Percentiles rank a stretch among this genome's conserved stretches.
These are phyloP conservation scores for Rhizomys pruinosus DNA, from an alignment of 2,113 vertebrate species.

Conservation along the genomic window DNA sequence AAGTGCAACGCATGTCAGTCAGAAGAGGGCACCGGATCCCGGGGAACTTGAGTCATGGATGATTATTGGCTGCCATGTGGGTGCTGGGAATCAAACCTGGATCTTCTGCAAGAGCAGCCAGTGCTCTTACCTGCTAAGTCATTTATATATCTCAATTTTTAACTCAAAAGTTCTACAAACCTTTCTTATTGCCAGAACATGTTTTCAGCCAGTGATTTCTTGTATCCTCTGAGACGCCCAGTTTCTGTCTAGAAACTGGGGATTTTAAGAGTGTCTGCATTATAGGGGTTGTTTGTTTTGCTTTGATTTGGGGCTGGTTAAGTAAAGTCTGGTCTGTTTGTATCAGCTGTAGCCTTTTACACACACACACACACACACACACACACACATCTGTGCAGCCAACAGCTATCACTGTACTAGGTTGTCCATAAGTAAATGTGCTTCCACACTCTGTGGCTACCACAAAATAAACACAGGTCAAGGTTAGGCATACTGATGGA, in stretches of 20 bases:
- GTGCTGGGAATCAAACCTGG: no score
- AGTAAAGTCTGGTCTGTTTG: accelerated
- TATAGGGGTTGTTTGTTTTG: accelerated
- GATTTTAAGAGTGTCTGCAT: not conserved
- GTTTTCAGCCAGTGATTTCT: not conserved
- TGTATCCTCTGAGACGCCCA: not conserved
- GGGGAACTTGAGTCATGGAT: no score
- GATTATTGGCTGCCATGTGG: no score
- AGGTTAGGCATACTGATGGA: accelerated
- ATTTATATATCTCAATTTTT: no score
- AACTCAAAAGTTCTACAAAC: not conserved
- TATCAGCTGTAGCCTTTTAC: accelerated
- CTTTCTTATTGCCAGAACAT: not conserved
- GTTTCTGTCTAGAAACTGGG: not conserved
- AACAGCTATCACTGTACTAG: accelerated
- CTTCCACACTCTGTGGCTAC: accelerated
- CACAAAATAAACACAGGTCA: not conserved
- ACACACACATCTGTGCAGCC: accelerated
- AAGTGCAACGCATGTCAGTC: no score
- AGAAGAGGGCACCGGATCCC: no score
- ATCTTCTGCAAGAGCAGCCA: no score
- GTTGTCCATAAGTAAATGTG: no score
- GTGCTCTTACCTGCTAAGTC: no score
- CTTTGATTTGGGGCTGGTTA: not conserved
- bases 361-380: no score